Percentiles rank a stretch among this genome's conserved stretches.
Conservation (phyloP, 92 coral and sea anemone genomes). For the Epizoanthus scotinus region DNA sequence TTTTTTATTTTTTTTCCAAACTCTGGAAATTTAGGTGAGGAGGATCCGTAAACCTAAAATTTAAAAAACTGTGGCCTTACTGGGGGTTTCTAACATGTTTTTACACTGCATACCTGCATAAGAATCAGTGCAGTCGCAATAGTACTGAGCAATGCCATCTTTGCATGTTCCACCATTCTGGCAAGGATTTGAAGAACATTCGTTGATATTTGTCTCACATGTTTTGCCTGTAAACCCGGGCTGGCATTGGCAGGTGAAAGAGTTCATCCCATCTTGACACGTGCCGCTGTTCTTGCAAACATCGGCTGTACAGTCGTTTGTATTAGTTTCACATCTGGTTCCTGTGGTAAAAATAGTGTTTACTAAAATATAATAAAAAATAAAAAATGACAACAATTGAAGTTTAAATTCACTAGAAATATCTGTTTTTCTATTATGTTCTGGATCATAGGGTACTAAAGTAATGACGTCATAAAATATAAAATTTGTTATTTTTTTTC, state of each 20-base stretch:
- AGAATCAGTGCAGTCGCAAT: constrained; percentile 33
- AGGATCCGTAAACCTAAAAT: no score
- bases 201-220: constrained; percentile 39
- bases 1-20: no score
- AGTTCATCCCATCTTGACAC: constrained; percentile 40
- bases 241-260: constrained; percentile 27
- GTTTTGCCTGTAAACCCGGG: constrained; percentile 40
- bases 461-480: no score
- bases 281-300: constrained; percentile 39
- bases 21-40: no score
- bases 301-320: constrained; percentile 37
- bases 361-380: no score
- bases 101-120: constrained; percentile 20
- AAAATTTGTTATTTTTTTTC: no score
- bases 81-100: no score
- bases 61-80: no score
- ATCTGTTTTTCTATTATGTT: no score
- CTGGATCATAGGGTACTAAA: no score
- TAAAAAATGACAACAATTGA: no score
- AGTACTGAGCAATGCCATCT: constrained; percentile 36
- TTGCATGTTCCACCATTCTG: constrained; percentile 32
- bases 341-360: constrained; percentile 5
- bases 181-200: constrained; percentile 35
- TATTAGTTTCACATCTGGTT: constrained; percentile 19
- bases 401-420: no score